Evolutionary conservation across 2,113 vertebrate species (phyloP).

Genomic region (Sylvilagus bachmani): DNA sequence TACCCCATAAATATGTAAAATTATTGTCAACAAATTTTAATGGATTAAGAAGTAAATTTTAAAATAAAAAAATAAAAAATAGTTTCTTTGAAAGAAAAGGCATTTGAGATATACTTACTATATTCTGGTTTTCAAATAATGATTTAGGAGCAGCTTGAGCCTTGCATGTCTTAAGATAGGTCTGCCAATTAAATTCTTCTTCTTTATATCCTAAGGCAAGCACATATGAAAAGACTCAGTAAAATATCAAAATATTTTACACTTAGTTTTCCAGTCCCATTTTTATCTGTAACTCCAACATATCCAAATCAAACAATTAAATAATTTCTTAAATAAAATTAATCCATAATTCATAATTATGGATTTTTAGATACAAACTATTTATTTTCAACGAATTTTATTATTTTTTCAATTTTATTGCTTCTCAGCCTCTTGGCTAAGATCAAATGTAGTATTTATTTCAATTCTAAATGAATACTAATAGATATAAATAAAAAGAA

Average conservation of each 20-base stretch:
- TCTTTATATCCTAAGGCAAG: constrained; percentile 90
- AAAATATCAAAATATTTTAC: constrained; percentile 12
- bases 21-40: too few relatives aligned
- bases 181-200: constrained; percentile 93
- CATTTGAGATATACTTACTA: constrained; percentile 86
- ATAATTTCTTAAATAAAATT: background rate
- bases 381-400: constrained; percentile 6
- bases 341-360: constrained; percentile 23
- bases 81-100: constrained; percentile 34
- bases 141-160: constrained; percentile 93
- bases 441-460: background rate
- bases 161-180: constrained; percentile 92
- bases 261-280: background rate
- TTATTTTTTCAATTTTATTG: background rate
- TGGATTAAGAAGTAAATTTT: too few relatives aligned
- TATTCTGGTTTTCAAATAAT: constrained; percentile 94
- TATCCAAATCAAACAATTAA: background rate
- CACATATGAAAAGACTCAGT: background rate
- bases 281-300: constrained; percentile 12
- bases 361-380: background rate
- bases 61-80: too few relatives aligned
- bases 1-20: too few relatives aligned
- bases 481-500: background rate
- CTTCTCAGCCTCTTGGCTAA: too few relatives aligned
- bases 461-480: background rate